Conservation (phyloP, 2,113 vertebrate genomes). For the Brachypteracias leptosomus region DNA sequence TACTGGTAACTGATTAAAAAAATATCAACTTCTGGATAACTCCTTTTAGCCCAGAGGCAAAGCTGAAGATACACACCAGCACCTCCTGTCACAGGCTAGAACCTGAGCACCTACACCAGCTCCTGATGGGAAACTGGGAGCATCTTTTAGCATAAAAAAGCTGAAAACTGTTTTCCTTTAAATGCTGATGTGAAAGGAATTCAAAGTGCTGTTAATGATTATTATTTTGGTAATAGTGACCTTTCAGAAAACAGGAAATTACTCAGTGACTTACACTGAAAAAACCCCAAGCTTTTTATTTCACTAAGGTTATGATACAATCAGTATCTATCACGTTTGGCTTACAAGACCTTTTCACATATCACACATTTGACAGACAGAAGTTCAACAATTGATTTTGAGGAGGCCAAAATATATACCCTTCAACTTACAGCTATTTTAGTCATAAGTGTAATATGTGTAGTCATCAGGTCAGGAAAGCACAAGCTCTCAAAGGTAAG, state of each 20-base stretch:
- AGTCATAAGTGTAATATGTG: no score
- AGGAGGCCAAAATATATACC: background rate
- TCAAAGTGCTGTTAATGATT: background rate
- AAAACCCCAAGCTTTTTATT: background rate
- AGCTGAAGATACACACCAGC: background rate
- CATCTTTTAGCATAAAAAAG: background rate
- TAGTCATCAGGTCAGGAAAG: background rate
- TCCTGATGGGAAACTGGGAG: background rate
- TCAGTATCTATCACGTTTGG: background rate
- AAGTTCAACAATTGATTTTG: background rate
- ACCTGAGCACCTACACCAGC: background rate
- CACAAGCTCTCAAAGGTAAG: background rate
- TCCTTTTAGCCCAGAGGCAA: background rate
- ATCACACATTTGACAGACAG: background rate
- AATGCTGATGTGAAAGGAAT: background rate
- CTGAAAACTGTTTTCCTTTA: background rate
- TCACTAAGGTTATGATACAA: background rate
- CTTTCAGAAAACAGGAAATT: background rate
- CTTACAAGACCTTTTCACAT: background rate
- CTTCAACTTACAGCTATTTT: background rate
- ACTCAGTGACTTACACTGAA: background rate
- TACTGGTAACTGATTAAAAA: background rate
- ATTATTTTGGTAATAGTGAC: background rate
- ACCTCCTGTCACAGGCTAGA: background rate
- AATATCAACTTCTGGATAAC: background rate